Evolutionary conservation across 2,888 invertebrate genomes (phyloP).

Genomic region (Spicauda simplicius): DNA sequence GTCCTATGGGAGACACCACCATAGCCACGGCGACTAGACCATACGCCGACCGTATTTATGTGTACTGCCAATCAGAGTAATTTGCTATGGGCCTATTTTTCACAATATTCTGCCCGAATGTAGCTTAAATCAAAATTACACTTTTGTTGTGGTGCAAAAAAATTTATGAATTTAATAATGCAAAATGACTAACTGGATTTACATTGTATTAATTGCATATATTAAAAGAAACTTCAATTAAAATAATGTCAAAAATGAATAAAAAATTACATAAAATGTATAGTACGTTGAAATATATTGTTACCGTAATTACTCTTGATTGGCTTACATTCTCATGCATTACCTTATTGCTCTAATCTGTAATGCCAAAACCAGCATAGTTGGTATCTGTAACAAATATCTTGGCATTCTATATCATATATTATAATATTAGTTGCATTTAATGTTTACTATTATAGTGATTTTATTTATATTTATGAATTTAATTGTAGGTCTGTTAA

Average conservation of each 20-base stretch:
- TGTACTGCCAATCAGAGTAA: constrained; percentile 6
- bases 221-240: no score
- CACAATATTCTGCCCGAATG: background rate
- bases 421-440: constrained; percentile 8
- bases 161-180: no score
- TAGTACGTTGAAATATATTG: background rate
- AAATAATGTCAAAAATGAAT: background rate
- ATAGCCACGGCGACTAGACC: constrained; percentile 31
- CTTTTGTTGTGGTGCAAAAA: background rate
- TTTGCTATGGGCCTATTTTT: background rate
- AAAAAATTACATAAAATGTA: background rate
- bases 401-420: background rate
- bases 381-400: background rate
- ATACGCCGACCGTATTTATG: background rate
- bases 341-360: background rate
- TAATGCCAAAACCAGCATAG: background rate
- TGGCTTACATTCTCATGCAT: background rate
- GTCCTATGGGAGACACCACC: constrained; percentile 16
- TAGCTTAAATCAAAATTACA: background rate
- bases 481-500: background rate
- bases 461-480: constrained; percentile 6
- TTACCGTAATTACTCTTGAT: background rate
- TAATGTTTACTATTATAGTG: background rate
- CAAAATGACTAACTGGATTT: background rate
- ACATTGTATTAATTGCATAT: background rate